Evolutionary conservation across 2,797 vertebrate species (phyloP), one percentile per base, ranked within the genome.

Genomic region (Acridotheres tristis): DNA sequence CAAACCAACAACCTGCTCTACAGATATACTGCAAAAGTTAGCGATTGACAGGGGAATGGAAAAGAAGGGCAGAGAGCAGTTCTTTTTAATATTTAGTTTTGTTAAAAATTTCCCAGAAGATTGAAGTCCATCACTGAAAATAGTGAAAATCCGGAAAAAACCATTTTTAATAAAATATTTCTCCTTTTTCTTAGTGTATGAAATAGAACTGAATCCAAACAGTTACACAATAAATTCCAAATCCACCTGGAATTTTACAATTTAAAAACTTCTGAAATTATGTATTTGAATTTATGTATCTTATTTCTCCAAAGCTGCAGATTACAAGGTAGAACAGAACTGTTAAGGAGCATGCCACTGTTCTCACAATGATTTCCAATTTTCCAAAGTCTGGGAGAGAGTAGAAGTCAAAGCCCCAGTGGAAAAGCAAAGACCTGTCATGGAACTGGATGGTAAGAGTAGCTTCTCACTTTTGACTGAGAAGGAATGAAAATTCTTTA

Each of bases 181-280:
- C 0, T 48, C 7, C 21, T 5, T 7, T 7, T 45, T 54, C 38
- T 72, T 3, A 13, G 2, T 53, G 10, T 40, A 38, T 34, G 7
- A 59, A 82, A 57, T 68, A 6, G 15, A 94, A 26, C 3, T 68
- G 21, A 75, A 84, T 32, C 3, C 0, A 1, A 48, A 68, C 10
- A 61, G 12, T 42, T 62, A 36, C 2, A 25, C 7, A 74, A 19
- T 20, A 43, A 74, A 73, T 42, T 42, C 30, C 5, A 59, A 73
- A 50, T 30, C 2, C 7, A 1, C 16, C 38, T 76, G 43, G 7
- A 69, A 55, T 63, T 16, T 65, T 68, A 48, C 0, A 0, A 11
- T 17, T 54, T 45, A 27, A 20, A 19, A 26, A 9, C 29, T 45
- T 63, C 58, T 57, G 6, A 65, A 85, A 75, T 57, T 3, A 26